phyloP scores from a whole-genome alignment of 1,140 invertebrate genomes.

The Tetragnatha versicolor region DNA sequence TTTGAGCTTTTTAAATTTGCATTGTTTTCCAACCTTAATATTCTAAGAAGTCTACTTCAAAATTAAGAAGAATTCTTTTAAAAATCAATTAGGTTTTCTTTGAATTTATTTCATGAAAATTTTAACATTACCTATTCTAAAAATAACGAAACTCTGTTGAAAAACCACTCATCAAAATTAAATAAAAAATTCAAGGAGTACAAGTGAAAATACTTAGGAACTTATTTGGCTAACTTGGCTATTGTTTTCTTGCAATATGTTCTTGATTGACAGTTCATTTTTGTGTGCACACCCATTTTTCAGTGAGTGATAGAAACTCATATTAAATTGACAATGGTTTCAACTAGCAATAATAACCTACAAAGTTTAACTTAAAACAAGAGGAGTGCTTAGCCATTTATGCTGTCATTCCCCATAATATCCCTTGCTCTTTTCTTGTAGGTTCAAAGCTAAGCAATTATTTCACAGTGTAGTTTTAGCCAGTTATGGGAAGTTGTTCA shows the following conservation, averaged over 20 bases:
- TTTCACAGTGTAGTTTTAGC: slow-evolving; percentile 27
- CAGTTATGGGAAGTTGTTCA: slow-evolving; percentile 43
- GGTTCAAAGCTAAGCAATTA: slow-evolving; percentile 32
- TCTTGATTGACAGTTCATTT: neutral
- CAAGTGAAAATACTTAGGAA: too few species aligned
- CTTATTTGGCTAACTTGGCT: too few species aligned
- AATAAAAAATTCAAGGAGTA: too few species aligned
- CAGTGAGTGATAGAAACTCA: too few species aligned
- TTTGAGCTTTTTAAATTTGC: neutral
- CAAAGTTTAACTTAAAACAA: too few species aligned
- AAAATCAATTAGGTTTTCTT: neutral
- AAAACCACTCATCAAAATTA: too few species aligned
- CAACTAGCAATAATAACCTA: too few species aligned
- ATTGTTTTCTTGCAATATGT: too few species aligned
- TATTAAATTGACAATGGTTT: too few species aligned
- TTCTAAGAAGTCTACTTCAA: neutral
- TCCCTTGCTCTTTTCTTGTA: slow-evolving; percentile 2
- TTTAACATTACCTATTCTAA: neutral
- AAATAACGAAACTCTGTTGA: too few species aligned
- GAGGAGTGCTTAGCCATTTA: too few species aligned
- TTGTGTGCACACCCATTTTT: neutral
- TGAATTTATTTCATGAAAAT: neutral
- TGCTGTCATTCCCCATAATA: too few species aligned
- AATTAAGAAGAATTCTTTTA: neutral
- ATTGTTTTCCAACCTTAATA: neutral